Evolutionary conservation across 2,113 vertebrate species (phyloP).

Genomic region (Plestiodon gilberti): DNA sequence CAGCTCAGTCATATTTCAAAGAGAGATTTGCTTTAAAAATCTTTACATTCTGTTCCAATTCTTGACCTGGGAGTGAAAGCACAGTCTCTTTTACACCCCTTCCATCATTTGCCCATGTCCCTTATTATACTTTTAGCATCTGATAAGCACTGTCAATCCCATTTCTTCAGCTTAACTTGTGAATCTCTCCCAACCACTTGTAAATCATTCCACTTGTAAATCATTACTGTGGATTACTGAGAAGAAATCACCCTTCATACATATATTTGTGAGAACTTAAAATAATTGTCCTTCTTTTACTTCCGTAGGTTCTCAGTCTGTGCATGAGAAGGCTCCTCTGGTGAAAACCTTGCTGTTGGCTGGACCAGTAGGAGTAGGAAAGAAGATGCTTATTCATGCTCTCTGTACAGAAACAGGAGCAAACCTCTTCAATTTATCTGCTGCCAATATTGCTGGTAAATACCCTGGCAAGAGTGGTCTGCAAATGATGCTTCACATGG

Average conservation of each 20-base stretch:
- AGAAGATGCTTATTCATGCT: constrained; percentile 86
- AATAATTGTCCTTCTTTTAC: constrained; percentile 1
- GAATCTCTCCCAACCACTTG: not conserved
- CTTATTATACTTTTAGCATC: not conserved
- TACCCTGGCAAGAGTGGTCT: constrained; percentile 76
- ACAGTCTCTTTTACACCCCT: not conserved
- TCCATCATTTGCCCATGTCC: not conserved
- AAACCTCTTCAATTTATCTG: constrained; percentile 84
- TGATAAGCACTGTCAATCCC: not conserved
- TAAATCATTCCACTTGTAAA: no score
- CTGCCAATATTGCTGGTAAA: constrained; percentile 76
- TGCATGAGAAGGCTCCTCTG: constrained; percentile 82
- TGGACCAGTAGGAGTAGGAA: constrained; percentile 83
- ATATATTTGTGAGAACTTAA: constrained; percentile 39
- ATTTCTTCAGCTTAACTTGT: not conserved
- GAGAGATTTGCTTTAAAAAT: not conserved
- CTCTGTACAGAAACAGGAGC: constrained; percentile 87
- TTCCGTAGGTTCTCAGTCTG: constrained; percentile 78
- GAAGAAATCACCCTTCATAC: constrained; percentile 14
- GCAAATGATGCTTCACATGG: constrained; percentile 80
- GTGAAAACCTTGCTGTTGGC: constrained; percentile 81
- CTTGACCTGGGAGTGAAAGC: not conserved
- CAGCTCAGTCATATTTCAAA: not conserved
- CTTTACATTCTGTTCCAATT: not conserved
- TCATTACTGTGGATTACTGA: not conserved